Evolutionary conservation across 2,113 vertebrate genomes (phyloP), one percentile per base, ranked within the genome.

Genomic region (Aramus guarauna): DNA sequence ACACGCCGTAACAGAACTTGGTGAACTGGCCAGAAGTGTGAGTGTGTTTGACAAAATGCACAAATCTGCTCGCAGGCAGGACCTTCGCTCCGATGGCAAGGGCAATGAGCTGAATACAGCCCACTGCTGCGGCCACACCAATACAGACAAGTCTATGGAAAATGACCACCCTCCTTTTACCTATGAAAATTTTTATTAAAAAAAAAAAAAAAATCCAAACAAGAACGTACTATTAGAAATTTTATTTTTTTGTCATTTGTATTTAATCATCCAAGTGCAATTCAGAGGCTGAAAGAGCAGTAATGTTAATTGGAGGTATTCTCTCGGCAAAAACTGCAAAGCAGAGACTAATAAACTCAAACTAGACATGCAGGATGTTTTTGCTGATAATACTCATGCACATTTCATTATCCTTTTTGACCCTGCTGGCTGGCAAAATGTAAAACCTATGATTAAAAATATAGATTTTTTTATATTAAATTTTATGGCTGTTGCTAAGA

Each of bases 221-320:
- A 81, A 83, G 32, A 63, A 67, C 0, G 0, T 56, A 22, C 23
- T 75, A 41, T 67, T 88, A 59, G 22, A 18, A 59, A 3, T 43
- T 60, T 36, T 56, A 48, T 58, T 50, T 69, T 78, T 77, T 68
- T 80, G n/a, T 8, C 18, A 64, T 72, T 88, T 85, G 6, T 69
- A 39, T 83, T 79, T 67, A 81, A 47, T 92, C n/a, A 80, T 72
- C 22, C 12, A 68, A 68, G 79, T 53, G 19, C 43, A 72, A 84
- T 93, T 88, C 52, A 55, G 72, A 80, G 56, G 52, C 58, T 90
- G 62, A 84, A 84, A 85, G 53, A 85, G 36, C 66, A 88, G 82
- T 63, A 59, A 19, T 64, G 58, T 62, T 88, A 92, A 81, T 83
- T 94, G 76, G 89, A 95, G 92, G 34, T 66, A 85, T 88, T 91